A percentile compares a stretch with the other conserved stretches of the same genome.
Evolutionary conservation across 2,888 invertebrate genomes (phyloP).

Genomic region (Cephalotes varians): DNA sequence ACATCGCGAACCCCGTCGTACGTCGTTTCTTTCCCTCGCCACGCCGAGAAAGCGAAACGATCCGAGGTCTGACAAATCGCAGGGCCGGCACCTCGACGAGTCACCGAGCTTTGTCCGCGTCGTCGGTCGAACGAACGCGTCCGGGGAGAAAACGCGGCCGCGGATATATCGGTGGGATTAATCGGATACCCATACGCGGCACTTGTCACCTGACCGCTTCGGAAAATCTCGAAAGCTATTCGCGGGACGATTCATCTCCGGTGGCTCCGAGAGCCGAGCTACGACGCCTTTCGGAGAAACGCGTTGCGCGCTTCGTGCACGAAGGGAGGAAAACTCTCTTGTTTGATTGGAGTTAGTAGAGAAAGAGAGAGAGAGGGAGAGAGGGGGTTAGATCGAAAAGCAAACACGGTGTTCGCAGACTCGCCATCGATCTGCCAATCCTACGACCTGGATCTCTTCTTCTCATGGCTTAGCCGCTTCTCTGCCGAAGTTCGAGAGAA

Average conservation of each 20-base stretch:
- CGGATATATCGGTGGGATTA: constrained; percentile 57
- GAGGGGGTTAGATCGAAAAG: constrained; percentile 73
- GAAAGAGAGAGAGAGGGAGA: constrained; percentile 38
- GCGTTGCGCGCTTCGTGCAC: constrained; percentile 6
- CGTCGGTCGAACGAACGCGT: constrained; percentile 57
- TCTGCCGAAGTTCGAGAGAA: constrained; percentile 19
- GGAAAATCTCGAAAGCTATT: constrained; percentile 63
- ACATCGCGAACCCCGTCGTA: constrained; percentile 46
- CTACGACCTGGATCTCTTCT: constrained; percentile 35
- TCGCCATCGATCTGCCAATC: constrained; percentile 68
- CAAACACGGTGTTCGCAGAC: constrained; percentile 67
- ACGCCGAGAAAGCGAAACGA: constrained; percentile 55
- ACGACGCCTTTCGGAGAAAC: constrained; percentile 16
- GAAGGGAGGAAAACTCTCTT: constrained; percentile 51
- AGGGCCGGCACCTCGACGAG: constrained; percentile 59
- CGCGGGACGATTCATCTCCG: constrained; percentile 66
- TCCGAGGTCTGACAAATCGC: constrained; percentile 66
- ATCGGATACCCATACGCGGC: constrained; percentile 49
- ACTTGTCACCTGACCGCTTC: constrained; percentile 44
- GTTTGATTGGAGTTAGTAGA: constrained; percentile 42
- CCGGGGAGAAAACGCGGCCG: constrained; percentile 51
- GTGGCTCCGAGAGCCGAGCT: constrained; percentile 10
- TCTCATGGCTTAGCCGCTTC: constrained; percentile 19
- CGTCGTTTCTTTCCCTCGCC: constrained; percentile 65
- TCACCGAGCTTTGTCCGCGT: constrained; percentile 65